phyloP scores from a whole-genome alignment of 2,888 invertebrate genomes.

The Pseudococcus longispinus region DNA sequence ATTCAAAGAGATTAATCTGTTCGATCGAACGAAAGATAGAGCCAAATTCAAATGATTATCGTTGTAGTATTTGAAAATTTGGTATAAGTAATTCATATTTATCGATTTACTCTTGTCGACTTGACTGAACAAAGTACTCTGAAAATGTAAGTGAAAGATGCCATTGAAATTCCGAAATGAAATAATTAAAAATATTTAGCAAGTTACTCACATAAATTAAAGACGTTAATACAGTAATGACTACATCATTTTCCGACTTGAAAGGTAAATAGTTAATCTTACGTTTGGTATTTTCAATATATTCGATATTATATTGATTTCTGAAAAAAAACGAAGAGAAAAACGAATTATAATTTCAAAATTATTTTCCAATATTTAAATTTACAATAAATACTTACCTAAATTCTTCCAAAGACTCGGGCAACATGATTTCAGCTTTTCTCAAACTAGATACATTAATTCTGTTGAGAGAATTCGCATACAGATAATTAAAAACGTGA shows the following conservation, averaged over 20 bases:
- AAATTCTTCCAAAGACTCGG: constrained; percentile 32
- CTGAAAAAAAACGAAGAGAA: neutral
- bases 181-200: neutral
- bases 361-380: neutral
- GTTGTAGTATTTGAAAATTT: constrained; percentile 25
- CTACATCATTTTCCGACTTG: constrained; percentile 2
- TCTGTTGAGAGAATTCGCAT: neutral
- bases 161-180: neutral
- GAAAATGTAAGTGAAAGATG: neutral
- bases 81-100: constrained; percentile 38
- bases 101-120: constrained; percentile 26
- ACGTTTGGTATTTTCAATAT: neutral
- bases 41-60: constrained; percentile 37
- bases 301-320: constrained; percentile 26
- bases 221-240: neutral
- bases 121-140: constrained; percentile 47
- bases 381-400: neutral
- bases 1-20: constrained; percentile 36
- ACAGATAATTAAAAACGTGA: constrained; percentile 33
- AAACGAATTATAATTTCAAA: neutral
- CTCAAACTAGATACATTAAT: neutral
- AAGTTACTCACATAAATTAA: constrained; percentile 25
- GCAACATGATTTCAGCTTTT: neutral
- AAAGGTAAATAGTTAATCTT: neutral
- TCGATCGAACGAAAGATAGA: constrained; percentile 11